Percentiles rank a stretch among this genome's conserved stretches.
Evolutionary conservation across 2,888 invertebrate genomes (phyloP).

Genomic region (Chalcis sispes): DNA sequence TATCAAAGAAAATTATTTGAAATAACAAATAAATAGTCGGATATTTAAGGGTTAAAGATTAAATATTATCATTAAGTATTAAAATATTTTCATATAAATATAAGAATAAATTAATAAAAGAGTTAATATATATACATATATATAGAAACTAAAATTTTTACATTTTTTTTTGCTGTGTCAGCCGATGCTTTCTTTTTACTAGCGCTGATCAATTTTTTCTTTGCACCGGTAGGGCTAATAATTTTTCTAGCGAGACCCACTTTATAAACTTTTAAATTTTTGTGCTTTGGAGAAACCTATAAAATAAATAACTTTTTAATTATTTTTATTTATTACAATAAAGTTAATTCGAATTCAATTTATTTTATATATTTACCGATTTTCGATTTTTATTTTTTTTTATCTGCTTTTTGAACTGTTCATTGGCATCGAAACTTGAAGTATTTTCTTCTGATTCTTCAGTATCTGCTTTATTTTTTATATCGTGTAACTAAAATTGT

Average conservation of each 20-base stretch:
- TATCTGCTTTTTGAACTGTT: slow-evolving; percentile 2
- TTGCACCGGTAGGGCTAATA: not conserved
- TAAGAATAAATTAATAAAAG: not conserved
- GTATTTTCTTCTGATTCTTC: not conserved
- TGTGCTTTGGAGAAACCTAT: slow-evolving; percentile 14
- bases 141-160: not conserved
- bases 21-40: too few species aligned
- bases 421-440: slow-evolving; percentile 7
- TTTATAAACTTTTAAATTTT: slow-evolving; percentile 31
- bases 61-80: too few species aligned
- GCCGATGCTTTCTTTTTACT: not conserved
- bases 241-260: not conserved
- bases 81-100: not conserved
- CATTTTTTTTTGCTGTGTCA: slow-evolving; percentile 5
- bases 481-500: not conserved
- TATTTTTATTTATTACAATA: not conserved
- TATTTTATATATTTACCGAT: not conserved
- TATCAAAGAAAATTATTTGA: too few species aligned
- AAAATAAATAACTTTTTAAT: not conserved
- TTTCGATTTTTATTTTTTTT: slow-evolving; percentile 16
- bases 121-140: not conserved
- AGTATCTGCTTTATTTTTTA: not conserved
- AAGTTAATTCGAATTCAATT: not conserved
- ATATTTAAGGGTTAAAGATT: too few species aligned
- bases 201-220: not conserved